phyloP scores from a whole-genome alignment of 2,888 invertebrate species.

The Allygus modestus region DNA sequence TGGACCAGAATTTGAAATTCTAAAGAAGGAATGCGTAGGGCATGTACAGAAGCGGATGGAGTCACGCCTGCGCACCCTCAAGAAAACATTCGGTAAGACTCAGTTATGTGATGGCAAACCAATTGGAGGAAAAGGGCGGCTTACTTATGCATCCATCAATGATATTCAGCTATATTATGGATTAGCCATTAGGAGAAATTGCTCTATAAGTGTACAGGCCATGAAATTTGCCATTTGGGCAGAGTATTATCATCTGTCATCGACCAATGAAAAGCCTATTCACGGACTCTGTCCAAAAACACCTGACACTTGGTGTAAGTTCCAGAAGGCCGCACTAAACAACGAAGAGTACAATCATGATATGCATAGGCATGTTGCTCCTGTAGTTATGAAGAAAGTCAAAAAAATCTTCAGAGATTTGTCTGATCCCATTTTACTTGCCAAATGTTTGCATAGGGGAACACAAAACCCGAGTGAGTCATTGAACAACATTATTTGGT shows the following conservation, averaged over 20 bases:
- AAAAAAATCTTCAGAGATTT: slow-evolving; percentile 29
- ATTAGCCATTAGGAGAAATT: slow-evolving; percentile 62
- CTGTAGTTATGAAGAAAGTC: slow-evolving; percentile 36
- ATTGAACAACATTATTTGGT: slow-evolving; percentile 31
- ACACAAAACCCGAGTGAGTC: slow-evolving; percentile 40
- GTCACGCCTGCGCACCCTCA: slow-evolving; percentile 59
- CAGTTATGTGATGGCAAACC: slow-evolving; percentile 61
- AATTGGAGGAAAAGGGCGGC: slow-evolving; percentile 67
- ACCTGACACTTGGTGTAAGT: slow-evolving; percentile 69
- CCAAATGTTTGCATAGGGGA: slow-evolving; percentile 14
- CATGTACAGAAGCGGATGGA: slow-evolving; percentile 65
- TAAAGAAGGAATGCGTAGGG: slow-evolving; percentile 57
- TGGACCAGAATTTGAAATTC: slow-evolving; percentile 59
- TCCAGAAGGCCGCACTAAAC: slow-evolving; percentile 60
- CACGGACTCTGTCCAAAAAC: slow-evolving; percentile 68
- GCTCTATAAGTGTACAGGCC: slow-evolving; percentile 60
- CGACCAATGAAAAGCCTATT: slow-evolving; percentile 68
- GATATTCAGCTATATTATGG: slow-evolving; percentile 70
- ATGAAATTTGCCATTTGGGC: slow-evolving; percentile 70
- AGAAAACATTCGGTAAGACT: slow-evolving; percentile 51
- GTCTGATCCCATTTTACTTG: slow-evolving; percentile 3
- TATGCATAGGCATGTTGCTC: slow-evolving; percentile 8
- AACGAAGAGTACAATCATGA: slow-evolving; percentile 39
- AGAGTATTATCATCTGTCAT: slow-evolving; percentile 68
- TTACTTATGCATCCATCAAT: slow-evolving; percentile 69